Conservation (phyloP, 2,113 vertebrate genomes). For the Manacus vitellinus region DNA sequence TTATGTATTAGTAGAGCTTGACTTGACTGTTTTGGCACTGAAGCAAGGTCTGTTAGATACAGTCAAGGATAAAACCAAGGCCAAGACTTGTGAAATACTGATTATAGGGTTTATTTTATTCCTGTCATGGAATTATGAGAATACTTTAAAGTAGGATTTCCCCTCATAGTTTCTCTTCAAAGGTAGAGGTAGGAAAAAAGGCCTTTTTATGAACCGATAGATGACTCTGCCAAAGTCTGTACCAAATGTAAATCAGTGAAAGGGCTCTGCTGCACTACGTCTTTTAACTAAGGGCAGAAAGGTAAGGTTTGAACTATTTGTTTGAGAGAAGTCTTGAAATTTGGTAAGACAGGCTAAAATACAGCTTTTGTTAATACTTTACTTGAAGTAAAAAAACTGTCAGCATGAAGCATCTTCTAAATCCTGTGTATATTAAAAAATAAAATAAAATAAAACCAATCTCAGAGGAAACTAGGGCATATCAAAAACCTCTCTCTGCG, state of each 20-base stretch:
- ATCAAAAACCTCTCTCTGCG: neutral
- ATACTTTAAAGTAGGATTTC: neutral
- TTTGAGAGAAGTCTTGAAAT: neutral
- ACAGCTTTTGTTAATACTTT: neutral
- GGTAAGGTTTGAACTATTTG: slow-evolving; percentile 6
- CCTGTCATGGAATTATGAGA: neutral
- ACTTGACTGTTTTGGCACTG: slow-evolving; percentile 26
- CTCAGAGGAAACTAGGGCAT: neutral
- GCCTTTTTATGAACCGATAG: neutral
- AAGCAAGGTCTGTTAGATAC: slow-evolving; percentile 37
- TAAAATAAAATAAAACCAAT: slow-evolving; percentile 8
- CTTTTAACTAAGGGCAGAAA: neutral
- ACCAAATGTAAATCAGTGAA: neutral
- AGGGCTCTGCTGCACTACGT: neutral
- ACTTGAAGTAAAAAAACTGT: neutral
- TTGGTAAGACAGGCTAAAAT: neutral
- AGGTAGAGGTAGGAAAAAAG: neutral
- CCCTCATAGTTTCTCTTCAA: neutral
- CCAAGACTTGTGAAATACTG: slow-evolving; percentile 44
- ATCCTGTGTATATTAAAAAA: slow-evolving; percentile 38
- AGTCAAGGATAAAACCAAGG: slow-evolving; percentile 39
- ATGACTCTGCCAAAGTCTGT: neutral
- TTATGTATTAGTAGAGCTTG: slow-evolving; percentile 34
- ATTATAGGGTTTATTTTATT: neutral
- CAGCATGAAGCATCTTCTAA: neutral